Evolutionary conservation across 2,113 vertebrate genomes (phyloP), one percentile per base, ranked within the genome.

Genomic region (Blennius ocellaris): DNA sequence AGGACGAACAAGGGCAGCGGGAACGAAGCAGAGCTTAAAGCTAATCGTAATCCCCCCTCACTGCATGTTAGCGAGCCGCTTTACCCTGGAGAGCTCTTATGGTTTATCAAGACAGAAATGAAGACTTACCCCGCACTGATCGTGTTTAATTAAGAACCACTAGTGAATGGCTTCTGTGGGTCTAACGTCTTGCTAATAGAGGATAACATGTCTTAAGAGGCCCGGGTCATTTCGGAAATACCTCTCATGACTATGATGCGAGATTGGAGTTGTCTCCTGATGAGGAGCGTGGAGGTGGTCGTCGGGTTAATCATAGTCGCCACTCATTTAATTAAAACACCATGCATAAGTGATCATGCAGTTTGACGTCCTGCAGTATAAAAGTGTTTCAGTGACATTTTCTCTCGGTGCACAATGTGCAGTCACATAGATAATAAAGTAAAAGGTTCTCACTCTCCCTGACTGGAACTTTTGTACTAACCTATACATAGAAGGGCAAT

Each of bases 131-230:
- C 78, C 30, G 76, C 3, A 12, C 64, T 65, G 69, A 90, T 90
- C 76, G 51, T 82, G 85, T 87, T 89, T 90, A 89, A 92, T 90
- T 88, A 89, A 78, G 75, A 85, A 71, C 74, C 64, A 61, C 73
- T 43, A 40, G 70, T 80, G 72, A 70, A 73, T 49, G 69, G 36
- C 63, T 66, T 63, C 48, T 47, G 44, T 62, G 65, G 59, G 49
- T 67, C 71, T 73, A 69, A 79, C 38, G 49, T 79, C 17, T 54
- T 36, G 10, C 57, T 85, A 84, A 77, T 78, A 65, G 82, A 79
- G 62, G 82, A 80, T 80, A 82, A 80, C 73, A 86, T 59, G 59
- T 72, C 78, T 70, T 66, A 5, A 48, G 76, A 80, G 73, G 65
- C 64, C 1, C 6, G 61, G 74, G 71, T 85, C 78, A 55, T 60